A percentile compares a stretch with the other conserved stretches of the same genome.
These are phyloP conservation scores for Gastracanthus pulcherrimus DNA, from an alignment of 2,888 invertebrate species.

Conservation along the genomic window DNA sequence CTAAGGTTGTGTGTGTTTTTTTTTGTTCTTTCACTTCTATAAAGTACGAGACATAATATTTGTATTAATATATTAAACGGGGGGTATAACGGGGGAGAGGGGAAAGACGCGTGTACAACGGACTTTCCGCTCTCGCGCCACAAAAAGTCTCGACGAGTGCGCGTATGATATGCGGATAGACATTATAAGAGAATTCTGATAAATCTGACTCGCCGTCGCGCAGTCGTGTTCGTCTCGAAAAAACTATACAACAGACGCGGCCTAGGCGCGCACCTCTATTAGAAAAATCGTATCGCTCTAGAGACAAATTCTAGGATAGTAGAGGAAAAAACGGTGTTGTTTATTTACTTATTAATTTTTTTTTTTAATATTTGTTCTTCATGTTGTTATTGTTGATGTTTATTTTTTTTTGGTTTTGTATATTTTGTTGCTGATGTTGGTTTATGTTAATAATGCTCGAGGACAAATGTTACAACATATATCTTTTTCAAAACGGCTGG, in stretches of 20 bases:
- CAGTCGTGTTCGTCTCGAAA: not conserved
- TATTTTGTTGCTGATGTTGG: not conserved
- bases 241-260: slow-evolving; percentile 14
- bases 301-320: slow-evolving; percentile 55
- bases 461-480: not conserved
- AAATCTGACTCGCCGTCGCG: slow-evolving; percentile 27
- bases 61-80: slow-evolving; percentile 22
- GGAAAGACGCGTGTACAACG: not conserved
- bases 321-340: slow-evolving; percentile 53
- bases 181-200: slow-evolving; percentile 33
- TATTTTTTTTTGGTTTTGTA: not conserved
- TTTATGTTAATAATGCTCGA: not conserved
- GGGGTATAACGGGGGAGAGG: slow-evolving; percentile 10
- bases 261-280: slow-evolving; percentile 29
- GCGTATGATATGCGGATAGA: slow-evolving; percentile 50
- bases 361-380: not conserved
- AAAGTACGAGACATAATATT: slow-evolving; percentile 36
- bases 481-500: no score
- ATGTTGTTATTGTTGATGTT: not conserved
- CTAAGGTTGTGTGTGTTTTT: not conserved
- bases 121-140: no score
- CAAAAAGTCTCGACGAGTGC: slow-evolving; percentile 30
- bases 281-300: slow-evolving; percentile 43
- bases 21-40: not conserved
- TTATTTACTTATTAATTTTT: not conserved